Percentiles rank a stretch among this genome's conserved stretches.
Conservation (phyloP, 2,888 invertebrate species). For the Alloscopus bannaensis region DNA sequence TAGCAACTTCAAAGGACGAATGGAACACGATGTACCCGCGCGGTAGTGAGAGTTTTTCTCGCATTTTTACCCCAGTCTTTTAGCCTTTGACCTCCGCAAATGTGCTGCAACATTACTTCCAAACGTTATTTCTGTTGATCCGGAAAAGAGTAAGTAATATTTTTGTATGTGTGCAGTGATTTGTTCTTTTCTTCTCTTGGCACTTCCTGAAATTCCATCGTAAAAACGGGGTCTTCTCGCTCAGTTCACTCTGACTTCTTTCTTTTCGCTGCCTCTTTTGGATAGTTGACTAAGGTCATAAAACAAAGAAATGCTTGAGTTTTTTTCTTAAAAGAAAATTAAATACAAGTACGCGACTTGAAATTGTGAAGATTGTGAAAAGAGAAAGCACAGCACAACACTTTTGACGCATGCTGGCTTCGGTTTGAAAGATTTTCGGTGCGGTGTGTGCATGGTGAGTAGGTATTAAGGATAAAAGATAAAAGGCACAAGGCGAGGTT, state of each 20-base stretch:
- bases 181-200: constrained; percentile 45
- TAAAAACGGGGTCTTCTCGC: constrained; percentile 38
- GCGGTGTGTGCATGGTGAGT: too few relatives aligned
- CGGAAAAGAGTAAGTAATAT: constrained; percentile 36
- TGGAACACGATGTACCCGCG: not conserved
- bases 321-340: constrained; percentile 56
- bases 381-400: not conserved
- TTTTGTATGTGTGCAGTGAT: constrained; percentile 40
- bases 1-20: not conserved
- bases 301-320: constrained; percentile 62
- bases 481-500: too few relatives aligned
- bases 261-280: constrained; percentile 29
- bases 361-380: not conserved
- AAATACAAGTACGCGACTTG: constrained; percentile 34
- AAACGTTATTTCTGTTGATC: constrained; percentile 38
- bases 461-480: too few relatives aligned
- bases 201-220: constrained; percentile 62
- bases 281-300: constrained; percentile 65
- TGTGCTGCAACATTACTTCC: constrained; percentile 19
- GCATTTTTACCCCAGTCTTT: not conserved
- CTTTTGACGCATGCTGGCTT: too few relatives aligned
- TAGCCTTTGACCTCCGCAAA: constrained; percentile 19
- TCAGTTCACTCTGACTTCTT: not conserved
- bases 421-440: too few relatives aligned
- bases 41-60: not conserved